phyloP scores from a whole-genome alignment of 2,888 invertebrate genomes.

The Pristionchus entomophagus region DNA sequence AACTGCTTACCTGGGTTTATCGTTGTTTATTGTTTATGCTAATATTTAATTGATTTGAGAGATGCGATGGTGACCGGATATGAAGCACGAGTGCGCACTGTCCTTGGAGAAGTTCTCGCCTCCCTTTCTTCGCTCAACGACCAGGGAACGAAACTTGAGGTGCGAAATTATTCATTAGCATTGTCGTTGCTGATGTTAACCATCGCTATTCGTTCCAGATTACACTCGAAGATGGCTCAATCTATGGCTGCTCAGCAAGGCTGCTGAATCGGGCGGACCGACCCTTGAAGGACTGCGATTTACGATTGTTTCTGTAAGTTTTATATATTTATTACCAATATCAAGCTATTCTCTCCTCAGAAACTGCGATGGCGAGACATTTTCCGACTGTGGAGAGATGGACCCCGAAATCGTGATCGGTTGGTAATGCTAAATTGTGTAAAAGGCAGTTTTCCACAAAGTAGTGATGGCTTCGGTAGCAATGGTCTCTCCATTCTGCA shows the following conservation, averaged over 20 bases:
- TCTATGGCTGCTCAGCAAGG: neutral
- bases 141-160: neutral
- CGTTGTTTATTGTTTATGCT: constrained; percentile 27
- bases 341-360: neutral
- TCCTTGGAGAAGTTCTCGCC: constrained; percentile 5
- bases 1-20: neutral
- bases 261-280: neutral
- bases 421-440: neutral
- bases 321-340: neutral
- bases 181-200: neutral
- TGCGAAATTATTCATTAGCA: neutral
- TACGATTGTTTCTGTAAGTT: constrained; percentile 41
- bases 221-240: neutral
- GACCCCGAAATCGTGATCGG: constrained; percentile 33
- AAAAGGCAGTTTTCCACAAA: no score
- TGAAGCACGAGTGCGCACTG: constrained; percentile 35
- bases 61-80: constrained; percentile 36
- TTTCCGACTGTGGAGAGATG: constrained; percentile 24
- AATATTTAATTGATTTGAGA: neutral
- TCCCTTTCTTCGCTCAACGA: neutral
- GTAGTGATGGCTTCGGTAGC: no score
- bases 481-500: no score
- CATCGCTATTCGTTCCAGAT: neutral
- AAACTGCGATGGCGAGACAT: constrained; percentile 1
- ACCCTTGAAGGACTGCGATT: constrained; percentile 1